Evolutionary conservation across 2,797 vertebrate species (phyloP).

Genomic region (Rousettus madagascariensis): DNA sequence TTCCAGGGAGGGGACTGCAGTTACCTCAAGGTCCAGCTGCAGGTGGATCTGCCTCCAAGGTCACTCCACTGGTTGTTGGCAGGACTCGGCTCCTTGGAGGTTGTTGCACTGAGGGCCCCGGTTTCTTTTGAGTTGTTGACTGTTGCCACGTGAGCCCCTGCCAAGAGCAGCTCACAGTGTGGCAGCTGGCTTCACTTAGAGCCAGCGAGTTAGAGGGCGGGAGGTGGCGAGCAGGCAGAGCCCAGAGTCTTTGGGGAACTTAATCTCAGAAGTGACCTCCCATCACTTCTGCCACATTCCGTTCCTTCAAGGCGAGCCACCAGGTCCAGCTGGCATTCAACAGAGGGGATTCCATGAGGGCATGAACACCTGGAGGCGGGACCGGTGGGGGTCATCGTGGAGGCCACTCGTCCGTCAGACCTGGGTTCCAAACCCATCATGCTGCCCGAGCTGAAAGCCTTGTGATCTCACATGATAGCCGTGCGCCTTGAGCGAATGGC

Average conservation of each 20-base stretch:
- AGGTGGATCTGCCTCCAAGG: not conserved
- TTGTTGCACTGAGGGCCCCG: not conserved
- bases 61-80: not conserved
- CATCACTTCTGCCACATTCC: not conserved
- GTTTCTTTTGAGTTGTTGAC: not conserved
- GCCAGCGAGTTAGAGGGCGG: not conserved
- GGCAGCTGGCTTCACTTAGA: not conserved
- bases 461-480: not conserved
- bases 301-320: not conserved
- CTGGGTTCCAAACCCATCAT: fast-evolving
- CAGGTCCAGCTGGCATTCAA: not conserved
- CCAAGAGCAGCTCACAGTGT: not conserved
- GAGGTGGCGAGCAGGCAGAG: not conserved
- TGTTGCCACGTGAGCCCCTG: not conserved
- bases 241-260: not conserved
- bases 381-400: fast-evolving
- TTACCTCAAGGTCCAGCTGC: not conserved
- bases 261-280: not conserved
- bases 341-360: not conserved
- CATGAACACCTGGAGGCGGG: not conserved
- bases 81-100: not conserved
- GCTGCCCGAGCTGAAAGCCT: not conserved
- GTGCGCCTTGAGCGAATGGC: not conserved
- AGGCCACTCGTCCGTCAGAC: not conserved
- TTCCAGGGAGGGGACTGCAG: not conserved